Conservation (phyloP, 1,140 invertebrate genomes). For the Teleopsis dalmanni region DNA sequence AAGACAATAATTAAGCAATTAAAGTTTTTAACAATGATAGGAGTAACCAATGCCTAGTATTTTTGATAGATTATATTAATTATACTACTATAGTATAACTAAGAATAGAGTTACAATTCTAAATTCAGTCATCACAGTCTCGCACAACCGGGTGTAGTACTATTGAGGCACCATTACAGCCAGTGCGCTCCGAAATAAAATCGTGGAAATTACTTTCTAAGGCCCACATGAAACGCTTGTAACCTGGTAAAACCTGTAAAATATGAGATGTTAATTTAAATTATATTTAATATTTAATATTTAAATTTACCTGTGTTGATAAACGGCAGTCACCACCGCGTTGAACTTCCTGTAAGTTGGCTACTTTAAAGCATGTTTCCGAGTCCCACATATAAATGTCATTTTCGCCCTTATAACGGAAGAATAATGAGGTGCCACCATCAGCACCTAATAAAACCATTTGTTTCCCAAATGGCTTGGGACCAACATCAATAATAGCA, state of each 20-base stretch:
- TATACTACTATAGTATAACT: no score
- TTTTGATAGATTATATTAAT: no score
- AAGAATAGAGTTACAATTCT: no score
- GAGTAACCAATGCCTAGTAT: no score
- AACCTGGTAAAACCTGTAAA: slow-evolving; percentile 48
- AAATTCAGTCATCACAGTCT: slow-evolving; percentile 38
- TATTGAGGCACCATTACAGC: slow-evolving; percentile 51
- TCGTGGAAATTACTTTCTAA: slow-evolving; percentile 60
- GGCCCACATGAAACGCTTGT: slow-evolving; percentile 53
- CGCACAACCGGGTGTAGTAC: slow-evolving; percentile 48
- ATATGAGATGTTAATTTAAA: neutral
- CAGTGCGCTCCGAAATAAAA: slow-evolving; percentile 51
- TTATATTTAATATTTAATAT: neutral
- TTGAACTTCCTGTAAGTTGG: slow-evolving; percentile 52
- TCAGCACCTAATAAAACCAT: slow-evolving; percentile 56
- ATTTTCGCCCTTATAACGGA: slow-evolving; percentile 52
- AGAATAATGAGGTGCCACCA: slow-evolving; percentile 51
- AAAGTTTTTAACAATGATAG: no score
- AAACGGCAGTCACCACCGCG: slow-evolving; percentile 52
- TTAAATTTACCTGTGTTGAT: slow-evolving; percentile 45
- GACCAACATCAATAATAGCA: slow-evolving; percentile 50
- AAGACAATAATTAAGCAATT: no score
- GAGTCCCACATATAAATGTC: slow-evolving; percentile 57
- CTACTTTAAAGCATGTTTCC: slow-evolving; percentile 48
- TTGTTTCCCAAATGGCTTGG: slow-evolving; percentile 47